Conservation (phyloP, 2,797 vertebrate species). For the Hipposideros larvatus region DNA sequence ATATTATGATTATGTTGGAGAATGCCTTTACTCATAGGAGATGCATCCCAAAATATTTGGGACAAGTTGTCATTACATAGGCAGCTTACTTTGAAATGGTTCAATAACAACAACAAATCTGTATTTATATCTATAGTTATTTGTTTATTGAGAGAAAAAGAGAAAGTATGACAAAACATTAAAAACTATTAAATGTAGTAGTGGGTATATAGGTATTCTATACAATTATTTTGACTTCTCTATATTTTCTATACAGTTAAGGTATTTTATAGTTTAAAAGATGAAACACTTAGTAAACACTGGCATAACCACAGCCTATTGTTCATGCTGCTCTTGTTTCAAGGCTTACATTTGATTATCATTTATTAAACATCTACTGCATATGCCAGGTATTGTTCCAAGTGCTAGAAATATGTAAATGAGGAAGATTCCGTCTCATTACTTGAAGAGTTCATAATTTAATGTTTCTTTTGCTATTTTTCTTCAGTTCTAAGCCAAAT, state of each 20-base stretch:
- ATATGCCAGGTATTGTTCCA: neutral
- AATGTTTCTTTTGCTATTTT: constrained; percentile 13
- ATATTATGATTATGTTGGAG: neutral
- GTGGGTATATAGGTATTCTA: neutral
- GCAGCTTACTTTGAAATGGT: neutral
- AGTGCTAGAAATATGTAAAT: neutral
- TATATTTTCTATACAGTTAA: neutral
- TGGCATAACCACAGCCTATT: neutral
- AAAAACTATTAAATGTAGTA: neutral
- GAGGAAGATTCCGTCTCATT: neutral
- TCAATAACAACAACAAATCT: neutral
- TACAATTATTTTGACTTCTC: neutral
- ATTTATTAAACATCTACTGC: neutral
- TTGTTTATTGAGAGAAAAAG: neutral
- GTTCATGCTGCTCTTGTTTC: neutral
- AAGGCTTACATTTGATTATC: neutral
- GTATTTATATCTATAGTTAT: too few species aligned
- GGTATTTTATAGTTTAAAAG: neutral
- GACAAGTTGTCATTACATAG: neutral
- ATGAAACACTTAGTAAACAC: neutral
- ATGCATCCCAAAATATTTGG: neutral
- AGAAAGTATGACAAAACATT: neutral
- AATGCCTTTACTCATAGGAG: neutral
- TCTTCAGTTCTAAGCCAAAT: constrained; percentile 14
- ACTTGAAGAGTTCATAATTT: constrained; percentile 25